phyloP scores from a whole-genome alignment of 2,113 vertebrate genomes.

The Lycaon pictus region DNA sequence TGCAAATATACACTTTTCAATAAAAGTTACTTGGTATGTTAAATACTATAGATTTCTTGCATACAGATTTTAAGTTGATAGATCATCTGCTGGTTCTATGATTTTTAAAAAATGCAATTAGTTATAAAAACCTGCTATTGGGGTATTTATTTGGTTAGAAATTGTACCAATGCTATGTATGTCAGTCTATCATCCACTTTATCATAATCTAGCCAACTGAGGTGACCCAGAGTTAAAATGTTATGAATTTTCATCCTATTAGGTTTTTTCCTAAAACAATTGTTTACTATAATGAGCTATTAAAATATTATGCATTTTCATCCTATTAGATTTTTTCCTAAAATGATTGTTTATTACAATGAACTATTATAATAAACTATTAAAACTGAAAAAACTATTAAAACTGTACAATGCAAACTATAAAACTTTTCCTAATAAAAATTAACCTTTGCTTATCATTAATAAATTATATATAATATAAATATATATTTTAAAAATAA shows the following conservation, averaged over 20 bases:
- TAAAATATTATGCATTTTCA: neutral
- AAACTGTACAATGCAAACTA: neutral
- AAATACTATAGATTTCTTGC: neutral
- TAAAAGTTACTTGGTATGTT: neutral
- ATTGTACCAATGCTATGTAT: neutral
- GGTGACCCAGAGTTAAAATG: neutral
- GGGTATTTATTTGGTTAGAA: neutral
- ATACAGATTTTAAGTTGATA: conserved; percentile 1
- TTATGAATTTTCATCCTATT: neutral
- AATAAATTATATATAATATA: neutral
- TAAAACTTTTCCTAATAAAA: neutral
- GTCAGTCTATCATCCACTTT: neutral
- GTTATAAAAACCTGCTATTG: neutral
- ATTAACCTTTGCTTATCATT: neutral
- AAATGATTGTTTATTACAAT: neutral
- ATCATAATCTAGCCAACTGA: neutral
- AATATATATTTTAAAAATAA: neutral
- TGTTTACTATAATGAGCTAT: neutral
- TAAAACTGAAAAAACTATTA: too few species aligned
- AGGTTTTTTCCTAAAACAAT: neutral
- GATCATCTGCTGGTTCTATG: neutral
- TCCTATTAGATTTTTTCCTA: neutral
- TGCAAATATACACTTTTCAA: neutral
- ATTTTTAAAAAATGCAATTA: neutral
- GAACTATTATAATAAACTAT: too few species aligned